Conservation (phyloP, 2,797 vertebrate genomes). For the Balearica regulorum region DNA sequence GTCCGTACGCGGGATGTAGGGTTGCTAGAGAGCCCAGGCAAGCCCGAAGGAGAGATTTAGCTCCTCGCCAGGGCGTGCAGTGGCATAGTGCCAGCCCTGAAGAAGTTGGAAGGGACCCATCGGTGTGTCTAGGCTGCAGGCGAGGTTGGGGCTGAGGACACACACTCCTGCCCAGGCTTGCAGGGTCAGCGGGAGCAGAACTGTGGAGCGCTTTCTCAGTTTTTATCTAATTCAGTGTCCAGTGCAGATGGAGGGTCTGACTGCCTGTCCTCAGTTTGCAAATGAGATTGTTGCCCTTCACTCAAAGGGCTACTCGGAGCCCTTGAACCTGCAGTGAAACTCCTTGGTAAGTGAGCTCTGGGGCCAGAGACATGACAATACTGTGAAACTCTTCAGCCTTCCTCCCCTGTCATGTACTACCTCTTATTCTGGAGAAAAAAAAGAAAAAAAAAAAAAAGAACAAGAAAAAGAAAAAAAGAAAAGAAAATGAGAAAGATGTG, state of each 20-base stretch:
- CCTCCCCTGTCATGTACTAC: neutral
- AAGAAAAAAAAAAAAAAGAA: neutral
- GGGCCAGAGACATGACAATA: rapidly evolving
- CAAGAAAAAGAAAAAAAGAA: neutral
- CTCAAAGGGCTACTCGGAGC: neutral
- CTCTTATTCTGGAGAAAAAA: neutral
- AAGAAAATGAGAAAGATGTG: neutral
- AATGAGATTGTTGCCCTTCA: neutral
- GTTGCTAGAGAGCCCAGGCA: neutral
- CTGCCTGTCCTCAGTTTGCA: neutral
- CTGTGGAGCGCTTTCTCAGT: rapidly evolving
- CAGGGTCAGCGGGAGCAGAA: neutral
- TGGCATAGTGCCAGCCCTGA: neutral
- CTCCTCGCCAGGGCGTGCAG: rapidly evolving
- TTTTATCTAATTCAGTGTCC: neutral
- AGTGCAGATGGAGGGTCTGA: neutral
- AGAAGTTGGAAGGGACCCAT: neutral
- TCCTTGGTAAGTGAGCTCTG: neutral
- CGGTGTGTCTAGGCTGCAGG: neutral
- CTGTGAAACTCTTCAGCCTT: neutral
- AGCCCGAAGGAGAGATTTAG: neutral
- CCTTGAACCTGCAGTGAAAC: neutral
- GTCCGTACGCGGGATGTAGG: rapidly evolving
- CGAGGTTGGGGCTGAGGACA: neutral
- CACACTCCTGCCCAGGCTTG: rapidly evolving